Conservation (phyloP, 2,888 invertebrate species). For the Cenopis cana region DNA sequence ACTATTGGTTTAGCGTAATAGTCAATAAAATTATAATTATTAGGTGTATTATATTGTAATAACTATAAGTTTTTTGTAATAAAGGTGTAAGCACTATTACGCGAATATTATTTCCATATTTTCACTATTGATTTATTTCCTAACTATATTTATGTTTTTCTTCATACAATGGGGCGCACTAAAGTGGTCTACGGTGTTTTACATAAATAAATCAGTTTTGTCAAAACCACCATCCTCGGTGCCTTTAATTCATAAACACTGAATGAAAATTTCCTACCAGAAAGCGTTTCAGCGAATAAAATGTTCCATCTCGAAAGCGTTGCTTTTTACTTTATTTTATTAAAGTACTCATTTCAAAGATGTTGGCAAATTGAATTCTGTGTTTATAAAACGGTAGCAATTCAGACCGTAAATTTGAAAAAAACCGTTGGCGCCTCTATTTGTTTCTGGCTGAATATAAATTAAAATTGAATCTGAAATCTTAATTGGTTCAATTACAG, state of each 20-base stretch:
- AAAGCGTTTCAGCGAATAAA: background rate
- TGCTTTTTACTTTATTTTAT: background rate
- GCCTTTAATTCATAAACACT: background rate
- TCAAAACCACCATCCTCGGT: no score
- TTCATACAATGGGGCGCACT: no score
- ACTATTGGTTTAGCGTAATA: constrained; percentile 66
- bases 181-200: no score
- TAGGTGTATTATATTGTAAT: constrained; percentile 69
- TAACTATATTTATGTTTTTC: no score
- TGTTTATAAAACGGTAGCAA: background rate
- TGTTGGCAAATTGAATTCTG: background rate
- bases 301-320: background rate
- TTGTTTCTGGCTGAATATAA: background rate
- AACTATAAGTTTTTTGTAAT: constrained; percentile 60
- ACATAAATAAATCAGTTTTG: no score
- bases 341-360: background rate
- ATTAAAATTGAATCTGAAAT: background rate
- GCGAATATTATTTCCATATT: background rate
- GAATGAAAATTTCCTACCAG: background rate
- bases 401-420: background rate
- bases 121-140: no score
- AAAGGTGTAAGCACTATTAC: constrained; percentile 41
- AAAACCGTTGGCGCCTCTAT: background rate
- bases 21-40: constrained; percentile 47
- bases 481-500: background rate